Conservation (phyloP, 2,888 invertebrate species). For the Morinoia aosen region DNA sequence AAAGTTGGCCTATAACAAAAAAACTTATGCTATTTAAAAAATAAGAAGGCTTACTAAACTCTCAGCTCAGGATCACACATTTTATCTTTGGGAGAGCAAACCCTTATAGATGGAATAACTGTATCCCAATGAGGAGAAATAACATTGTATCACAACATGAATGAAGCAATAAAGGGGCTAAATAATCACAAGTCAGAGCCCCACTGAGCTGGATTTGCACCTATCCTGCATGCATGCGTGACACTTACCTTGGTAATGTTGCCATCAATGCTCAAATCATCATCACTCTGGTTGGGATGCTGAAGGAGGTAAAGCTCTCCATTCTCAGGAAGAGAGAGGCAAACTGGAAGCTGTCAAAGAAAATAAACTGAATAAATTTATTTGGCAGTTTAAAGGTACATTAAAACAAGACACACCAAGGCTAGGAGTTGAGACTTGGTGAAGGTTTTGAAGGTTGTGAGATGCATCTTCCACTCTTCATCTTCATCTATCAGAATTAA, state of each 20-base stretch:
- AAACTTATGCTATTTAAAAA: no score
- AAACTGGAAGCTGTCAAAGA: constrained; percentile 74
- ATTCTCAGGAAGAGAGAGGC: constrained; percentile 68
- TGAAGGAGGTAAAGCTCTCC: constrained; percentile 74
- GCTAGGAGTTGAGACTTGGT: no score
- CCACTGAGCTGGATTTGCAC: not conserved
- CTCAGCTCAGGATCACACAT: no score
- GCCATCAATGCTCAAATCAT: constrained; percentile 70
- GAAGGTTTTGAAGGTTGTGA: no score
- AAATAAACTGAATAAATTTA: not conserved
- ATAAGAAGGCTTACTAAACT: no score
- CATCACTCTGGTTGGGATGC: constrained; percentile 78
- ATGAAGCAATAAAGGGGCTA: not conserved
- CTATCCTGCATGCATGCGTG: not conserved
- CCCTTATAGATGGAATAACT: no score
- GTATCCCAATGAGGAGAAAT: no score
- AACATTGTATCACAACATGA: not conserved
- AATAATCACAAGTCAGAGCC: not conserved
- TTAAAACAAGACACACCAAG: no score
- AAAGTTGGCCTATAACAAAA: no score
- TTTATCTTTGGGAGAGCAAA: no score
- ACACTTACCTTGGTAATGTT: constrained; percentile 60
- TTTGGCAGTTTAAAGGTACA: not conserved
- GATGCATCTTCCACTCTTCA: no score
- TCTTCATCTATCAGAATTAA: no score